Base-by-base conservation (phyloP, 1,140 invertebrate species). In the Coptotermes formosanus region DNA sequence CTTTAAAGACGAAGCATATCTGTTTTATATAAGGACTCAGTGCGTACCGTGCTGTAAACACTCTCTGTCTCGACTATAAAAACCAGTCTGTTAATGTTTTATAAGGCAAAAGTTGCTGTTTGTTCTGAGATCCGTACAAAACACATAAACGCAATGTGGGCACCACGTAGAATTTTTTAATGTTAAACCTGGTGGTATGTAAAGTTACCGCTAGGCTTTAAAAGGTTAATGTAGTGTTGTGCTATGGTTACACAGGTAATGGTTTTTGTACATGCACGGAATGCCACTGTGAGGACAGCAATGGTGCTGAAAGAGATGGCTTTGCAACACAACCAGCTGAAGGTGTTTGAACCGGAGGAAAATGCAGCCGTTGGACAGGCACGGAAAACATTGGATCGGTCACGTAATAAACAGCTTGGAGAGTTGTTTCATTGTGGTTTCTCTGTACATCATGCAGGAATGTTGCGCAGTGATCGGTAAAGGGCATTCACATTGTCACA, bases 231-330 rank as follows among this genome's bases (percentile, higher is more conserved):
- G 45, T 48, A 48, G 45, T 48, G 45, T 12, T 48, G 45, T 48
- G 45, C 3, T 12, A 48, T 48, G 45, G 19, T 87, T 83, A 87
- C 88, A 52, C 88, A 95, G 93, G 98, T 99, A 0, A 99, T 99
- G 97, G 97, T 99, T 0, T 99, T 99, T 92, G 99, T 99, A 0
- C 99, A 99, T 91, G 97, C 98, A 0, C 92, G 99, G 75, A 99
- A 99, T 93, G 97, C 97, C 14, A 99, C 99, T 0, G 94, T 96
- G 30, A 93, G 95, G 87, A 98, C 97, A 3, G 98, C 98, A 0
- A 95, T 94, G 87, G 92, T 94, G 38, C 89, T 98, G 3, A 94
- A 94, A 86, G 97, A 98, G 88, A 90, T 95, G 59, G 96, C 97
- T 0, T 92, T 94, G 86, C 93, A 95, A 88, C 94, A 95, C 88